Evolutionary conservation across 2,113 vertebrate species (phyloP).

Genomic region (Anas platyrhynchos): DNA sequence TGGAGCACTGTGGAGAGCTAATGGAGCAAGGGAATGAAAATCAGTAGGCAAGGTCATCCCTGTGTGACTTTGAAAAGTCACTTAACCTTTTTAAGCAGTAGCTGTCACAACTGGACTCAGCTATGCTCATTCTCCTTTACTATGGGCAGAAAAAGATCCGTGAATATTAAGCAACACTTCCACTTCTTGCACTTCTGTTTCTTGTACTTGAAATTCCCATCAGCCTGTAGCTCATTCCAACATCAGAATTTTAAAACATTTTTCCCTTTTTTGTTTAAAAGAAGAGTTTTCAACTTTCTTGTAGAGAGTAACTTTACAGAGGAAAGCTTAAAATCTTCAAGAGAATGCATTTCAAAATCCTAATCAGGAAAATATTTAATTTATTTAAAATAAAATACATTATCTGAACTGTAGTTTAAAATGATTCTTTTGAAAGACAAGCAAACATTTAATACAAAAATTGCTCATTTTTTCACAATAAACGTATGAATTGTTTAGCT

Average conservation of each 20-base stretch:
- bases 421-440: neutral
- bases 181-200: neutral
- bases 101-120: neutral
- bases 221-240: neutral
- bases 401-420: neutral
- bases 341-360: neutral
- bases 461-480: neutral
- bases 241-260: neutral
- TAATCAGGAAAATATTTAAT: neutral
- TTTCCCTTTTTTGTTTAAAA: neutral
- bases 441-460: neutral
- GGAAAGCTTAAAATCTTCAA: neutral
- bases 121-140: neutral
- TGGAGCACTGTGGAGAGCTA: slow-evolving; percentile 11
- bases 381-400: neutral
- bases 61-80: slow-evolving; percentile 47
- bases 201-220: neutral
- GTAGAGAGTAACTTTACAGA: neutral
- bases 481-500: neutral
- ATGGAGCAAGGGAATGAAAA: slow-evolving; percentile 15
- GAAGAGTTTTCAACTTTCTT: neutral
- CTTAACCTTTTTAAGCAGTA: neutral
- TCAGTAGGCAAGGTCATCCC: slow-evolving; percentile 14
- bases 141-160: neutral
- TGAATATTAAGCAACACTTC: neutral